A percentile compares a stretch with the other conserved stretches of the same genome.
Conservation (phyloP, 1,140 invertebrate genomes). For the Orius laevigatus region DNA sequence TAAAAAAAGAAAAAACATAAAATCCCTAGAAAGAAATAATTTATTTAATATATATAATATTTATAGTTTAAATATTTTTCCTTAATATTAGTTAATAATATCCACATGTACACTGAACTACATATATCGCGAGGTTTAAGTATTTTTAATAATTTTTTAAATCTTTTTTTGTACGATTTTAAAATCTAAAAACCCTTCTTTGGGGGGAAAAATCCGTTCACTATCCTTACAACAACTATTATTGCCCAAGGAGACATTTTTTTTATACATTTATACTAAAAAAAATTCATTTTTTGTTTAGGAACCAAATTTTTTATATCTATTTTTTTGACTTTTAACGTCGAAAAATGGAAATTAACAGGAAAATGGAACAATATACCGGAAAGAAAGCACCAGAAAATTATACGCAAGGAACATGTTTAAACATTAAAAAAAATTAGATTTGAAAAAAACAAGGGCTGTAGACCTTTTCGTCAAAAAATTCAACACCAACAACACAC, state of each 20-base stretch:
- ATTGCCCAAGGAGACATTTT: conserved; percentile 11
- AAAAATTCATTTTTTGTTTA: conserved; percentile 10
- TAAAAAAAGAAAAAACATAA: conserved; percentile 3
- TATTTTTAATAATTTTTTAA: not conserved
- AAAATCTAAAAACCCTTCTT: not conserved
- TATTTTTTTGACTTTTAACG: not conserved
- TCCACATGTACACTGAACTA: conserved; percentile 22
- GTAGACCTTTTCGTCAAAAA: conserved; percentile 4
- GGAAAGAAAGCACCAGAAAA: conserved; percentile 6
- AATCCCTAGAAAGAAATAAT: conserved; percentile 17
- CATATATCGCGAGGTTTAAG: conserved; percentile 22
- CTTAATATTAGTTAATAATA: conserved; percentile 16
- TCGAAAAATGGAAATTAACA: conserved; percentile 5
- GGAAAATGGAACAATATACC: conserved; percentile 1
- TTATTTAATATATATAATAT: conserved; percentile 15
- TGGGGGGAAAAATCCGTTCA: not conserved
- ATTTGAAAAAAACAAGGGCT: conserved; percentile 8
- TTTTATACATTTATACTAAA: conserved; percentile 6
- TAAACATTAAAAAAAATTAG: not conserved
- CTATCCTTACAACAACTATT: conserved; percentile 12
- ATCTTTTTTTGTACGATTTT: conserved; percentile 18
- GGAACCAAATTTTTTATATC: conserved; percentile 12
- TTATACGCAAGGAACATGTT: conserved; percentile 3
- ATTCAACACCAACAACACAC: conserved; percentile 11
- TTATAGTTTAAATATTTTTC: conserved; percentile 16